Conservation (phyloP, 2,888 invertebrate genomes). For the Dicroscelio sp. region DNA sequence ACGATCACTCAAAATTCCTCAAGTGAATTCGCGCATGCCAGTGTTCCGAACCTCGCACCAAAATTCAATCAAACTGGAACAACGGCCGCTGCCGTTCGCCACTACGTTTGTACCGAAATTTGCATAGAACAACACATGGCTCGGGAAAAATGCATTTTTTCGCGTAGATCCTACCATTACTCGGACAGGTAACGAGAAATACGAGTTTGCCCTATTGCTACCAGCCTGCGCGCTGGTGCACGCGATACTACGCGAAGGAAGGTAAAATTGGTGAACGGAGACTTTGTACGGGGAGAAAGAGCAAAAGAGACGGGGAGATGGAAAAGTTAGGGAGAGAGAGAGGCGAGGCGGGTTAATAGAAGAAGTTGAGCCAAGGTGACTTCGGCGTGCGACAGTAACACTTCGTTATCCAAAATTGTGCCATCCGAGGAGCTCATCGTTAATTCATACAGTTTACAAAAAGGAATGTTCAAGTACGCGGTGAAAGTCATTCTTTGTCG, state of each 20-base stretch:
- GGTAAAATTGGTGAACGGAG: slow-evolving; percentile 80
- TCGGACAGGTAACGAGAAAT: slow-evolving; percentile 6
- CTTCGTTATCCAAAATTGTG: slow-evolving; percentile 71
- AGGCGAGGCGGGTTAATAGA: slow-evolving; percentile 48
- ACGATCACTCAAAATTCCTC: slow-evolving; percentile 69
- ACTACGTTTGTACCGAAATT: slow-evolving; percentile 39
- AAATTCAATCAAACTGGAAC: not conserved
- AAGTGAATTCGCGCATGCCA: slow-evolving; percentile 77
- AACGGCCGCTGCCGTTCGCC: not conserved
- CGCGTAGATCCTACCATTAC: slow-evolving; percentile 64
- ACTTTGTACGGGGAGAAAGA: slow-evolving; percentile 71
- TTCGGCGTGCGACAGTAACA: slow-evolving; percentile 55
- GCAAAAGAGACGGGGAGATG: slow-evolving; percentile 49
- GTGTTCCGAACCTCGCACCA: slow-evolving; percentile 35
- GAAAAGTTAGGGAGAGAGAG: slow-evolving; percentile 56
- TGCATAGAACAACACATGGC: slow-evolving; percentile 49
- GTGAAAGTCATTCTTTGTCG: slow-evolving; percentile 66
- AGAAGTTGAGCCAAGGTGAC: slow-evolving; percentile 65
- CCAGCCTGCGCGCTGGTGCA: slow-evolving; percentile 79
- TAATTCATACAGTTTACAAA: slow-evolving; percentile 59
- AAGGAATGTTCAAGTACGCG: slow-evolving; percentile 49
- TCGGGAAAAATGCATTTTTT: slow-evolving; percentile 42
- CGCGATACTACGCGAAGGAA: slow-evolving; percentile 77
- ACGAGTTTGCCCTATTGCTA: slow-evolving; percentile 51
- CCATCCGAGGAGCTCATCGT: slow-evolving; percentile 59